Conservation (phyloP, 2,888 invertebrate species). For the Ectobius pallidus region DNA sequence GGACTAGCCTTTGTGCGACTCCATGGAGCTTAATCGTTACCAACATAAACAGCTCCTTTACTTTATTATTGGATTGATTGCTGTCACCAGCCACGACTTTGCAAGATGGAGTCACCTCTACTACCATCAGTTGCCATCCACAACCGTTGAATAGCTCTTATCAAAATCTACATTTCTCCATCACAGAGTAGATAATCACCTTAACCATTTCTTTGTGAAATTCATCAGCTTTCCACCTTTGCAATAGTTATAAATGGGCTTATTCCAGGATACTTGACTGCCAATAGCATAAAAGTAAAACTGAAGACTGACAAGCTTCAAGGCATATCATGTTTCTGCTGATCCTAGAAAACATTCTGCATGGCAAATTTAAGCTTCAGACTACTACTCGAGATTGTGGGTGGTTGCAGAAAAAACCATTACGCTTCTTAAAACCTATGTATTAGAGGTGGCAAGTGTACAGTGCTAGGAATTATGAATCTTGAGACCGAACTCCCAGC, state of each 20-base stretch:
- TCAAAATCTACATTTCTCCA: not conserved
- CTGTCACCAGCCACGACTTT: constrained; percentile 1
- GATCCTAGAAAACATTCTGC: not conserved
- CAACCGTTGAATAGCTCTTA: not conserved
- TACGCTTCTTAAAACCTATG: constrained; percentile 25
- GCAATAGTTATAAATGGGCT: constrained; percentile 9
- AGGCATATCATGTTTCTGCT: not conserved
- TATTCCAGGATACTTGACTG: not conserved
- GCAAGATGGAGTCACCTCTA: not conserved
- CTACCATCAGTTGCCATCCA: constrained; percentile 1
- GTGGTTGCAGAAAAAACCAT: constrained; percentile 7
- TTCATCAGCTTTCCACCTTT: not conserved
- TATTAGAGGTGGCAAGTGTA: not conserved
- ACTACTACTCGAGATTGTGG: not conserved
- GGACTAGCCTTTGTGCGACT: constrained; percentile 63
- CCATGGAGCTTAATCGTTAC: not conserved
- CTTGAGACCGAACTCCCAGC: constrained; percentile 13
- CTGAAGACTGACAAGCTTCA: not conserved
- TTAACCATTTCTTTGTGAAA: no score
- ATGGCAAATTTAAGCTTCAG: not conserved
- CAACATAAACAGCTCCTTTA: not conserved
- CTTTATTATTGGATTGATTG: constrained; percentile 11
- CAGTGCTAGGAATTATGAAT: not conserved
- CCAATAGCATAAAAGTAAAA: not conserved
- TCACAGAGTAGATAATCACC: not conserved